Conservation (phyloP, 2,113 vertebrate species). For the Brienomyrus longianalis region DNA sequence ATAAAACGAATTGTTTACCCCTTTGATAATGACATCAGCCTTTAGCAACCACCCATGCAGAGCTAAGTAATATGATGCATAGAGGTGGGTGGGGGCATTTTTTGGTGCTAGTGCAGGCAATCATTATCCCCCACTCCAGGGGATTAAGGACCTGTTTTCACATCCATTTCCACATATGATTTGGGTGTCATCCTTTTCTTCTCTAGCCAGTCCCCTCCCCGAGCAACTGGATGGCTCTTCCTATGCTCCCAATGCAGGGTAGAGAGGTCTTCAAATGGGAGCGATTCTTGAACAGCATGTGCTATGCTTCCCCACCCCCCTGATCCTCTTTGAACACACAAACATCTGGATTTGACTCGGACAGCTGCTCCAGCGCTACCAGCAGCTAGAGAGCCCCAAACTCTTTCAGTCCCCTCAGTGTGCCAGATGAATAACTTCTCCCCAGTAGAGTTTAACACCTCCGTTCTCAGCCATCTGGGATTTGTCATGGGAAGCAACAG, state of each 20-base stretch:
- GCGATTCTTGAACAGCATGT: neutral
- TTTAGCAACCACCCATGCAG: neutral
- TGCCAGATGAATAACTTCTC: neutral
- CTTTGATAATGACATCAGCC: neutral
- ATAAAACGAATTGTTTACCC: neutral
- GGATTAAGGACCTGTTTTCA: neutral
- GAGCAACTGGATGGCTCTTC: neutral
- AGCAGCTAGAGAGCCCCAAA: neutral
- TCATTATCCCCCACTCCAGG: neutral
- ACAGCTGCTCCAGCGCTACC: neutral
- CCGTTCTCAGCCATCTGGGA: neutral
- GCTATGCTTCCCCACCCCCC: neutral
- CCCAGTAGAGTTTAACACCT: neutral
- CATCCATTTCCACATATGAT: neutral
- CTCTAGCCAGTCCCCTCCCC: neutral
- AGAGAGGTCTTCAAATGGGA: neutral
- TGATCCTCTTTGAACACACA: neutral
- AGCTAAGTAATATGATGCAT: neutral
- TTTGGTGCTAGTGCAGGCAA: neutral
- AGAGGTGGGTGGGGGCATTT: neutral
- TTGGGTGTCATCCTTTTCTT: neutral
- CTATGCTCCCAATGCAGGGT: neutral
- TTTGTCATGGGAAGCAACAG: neutral
- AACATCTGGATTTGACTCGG: slow-evolving; percentile 9
- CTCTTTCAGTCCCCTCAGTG: neutral